These are phyloP conservation scores for Bambusicola thoracicus DNA, from an alignment of 2,113 vertebrate genomes.

Conservation along the genomic window DNA sequence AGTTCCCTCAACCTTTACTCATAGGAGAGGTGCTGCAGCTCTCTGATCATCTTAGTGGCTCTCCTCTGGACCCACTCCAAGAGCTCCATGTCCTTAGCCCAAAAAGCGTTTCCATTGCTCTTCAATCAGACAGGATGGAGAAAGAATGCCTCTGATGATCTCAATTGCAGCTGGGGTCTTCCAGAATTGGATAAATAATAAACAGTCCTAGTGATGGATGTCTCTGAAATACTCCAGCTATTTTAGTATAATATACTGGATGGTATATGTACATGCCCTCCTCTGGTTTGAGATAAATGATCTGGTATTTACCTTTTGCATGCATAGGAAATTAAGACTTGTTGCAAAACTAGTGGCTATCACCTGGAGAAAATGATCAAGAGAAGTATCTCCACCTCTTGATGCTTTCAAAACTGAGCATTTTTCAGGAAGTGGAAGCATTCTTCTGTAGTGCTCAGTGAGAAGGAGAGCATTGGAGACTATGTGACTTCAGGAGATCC, in stretches of 20 bases:
- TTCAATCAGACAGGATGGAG: background rate
- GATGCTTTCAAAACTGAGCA: background rate
- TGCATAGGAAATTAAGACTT: background rate
- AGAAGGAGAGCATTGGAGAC: background rate
- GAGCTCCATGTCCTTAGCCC: too few relatives aligned
- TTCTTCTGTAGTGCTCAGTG: background rate
- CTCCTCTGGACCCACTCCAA: too few relatives aligned
- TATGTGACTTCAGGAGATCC: background rate
- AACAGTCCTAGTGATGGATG: background rate
- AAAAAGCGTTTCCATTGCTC: slow-evolving; percentile 17
- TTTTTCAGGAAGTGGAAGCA: background rate
- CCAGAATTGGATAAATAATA: slow-evolving; percentile 46
- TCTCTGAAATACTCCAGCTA: background rate
- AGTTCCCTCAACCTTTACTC: too few relatives aligned
- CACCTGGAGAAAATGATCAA: background rate
- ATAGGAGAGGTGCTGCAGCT: too few relatives aligned
- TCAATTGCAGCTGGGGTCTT: background rate
- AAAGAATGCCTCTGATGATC: slow-evolving; percentile 21
- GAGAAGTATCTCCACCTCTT: background rate
- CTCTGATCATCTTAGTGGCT: too few relatives aligned
- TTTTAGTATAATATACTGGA: background rate
- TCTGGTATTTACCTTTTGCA: background rate
- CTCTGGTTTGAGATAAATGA: background rate
- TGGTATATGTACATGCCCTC: background rate
- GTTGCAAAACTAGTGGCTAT: background rate